phyloP scores from a whole-genome alignment of 1,140 invertebrate genomes.

The Kradibia gibbosae region DNA sequence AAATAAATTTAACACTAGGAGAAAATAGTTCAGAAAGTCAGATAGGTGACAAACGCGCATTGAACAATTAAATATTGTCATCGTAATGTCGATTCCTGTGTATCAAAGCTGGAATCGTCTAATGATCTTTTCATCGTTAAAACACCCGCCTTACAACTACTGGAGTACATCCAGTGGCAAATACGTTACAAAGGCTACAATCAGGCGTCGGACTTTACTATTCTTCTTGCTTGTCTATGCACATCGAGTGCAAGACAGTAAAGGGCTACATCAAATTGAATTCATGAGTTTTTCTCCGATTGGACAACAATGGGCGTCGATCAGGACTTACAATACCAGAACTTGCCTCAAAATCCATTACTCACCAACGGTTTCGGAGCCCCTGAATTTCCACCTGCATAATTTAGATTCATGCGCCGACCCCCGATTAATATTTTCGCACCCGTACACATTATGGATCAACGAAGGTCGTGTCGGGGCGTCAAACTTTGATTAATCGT shows the following conservation, averaged over 20 bases:
- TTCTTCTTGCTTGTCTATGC: background rate
- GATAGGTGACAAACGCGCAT: background rate
- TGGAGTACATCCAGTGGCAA: no score
- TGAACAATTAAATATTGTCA: background rate
- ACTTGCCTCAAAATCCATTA: slow-evolving; percentile 10
- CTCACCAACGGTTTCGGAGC: background rate
- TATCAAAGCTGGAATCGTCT: background rate
- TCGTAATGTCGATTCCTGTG: background rate
- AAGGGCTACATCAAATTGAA: background rate
- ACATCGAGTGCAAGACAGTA: background rate
- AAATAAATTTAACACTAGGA: background rate
- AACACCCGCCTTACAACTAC: background rate
- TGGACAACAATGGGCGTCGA: background rate
- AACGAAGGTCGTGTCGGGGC: background rate
- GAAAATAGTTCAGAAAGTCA: background rate
- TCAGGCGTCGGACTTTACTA: background rate
- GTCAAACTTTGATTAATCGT: slow-evolving; percentile 14
- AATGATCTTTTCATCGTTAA: background rate
- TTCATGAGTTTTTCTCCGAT: slow-evolving; percentile 3
- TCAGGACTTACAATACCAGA: background rate
- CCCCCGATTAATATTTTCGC: background rate
- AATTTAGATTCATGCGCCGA: background rate
- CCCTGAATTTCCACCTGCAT: slow-evolving; percentile 20
- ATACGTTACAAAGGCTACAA: background rate
- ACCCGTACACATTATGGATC: background rate